Percentiles rank a stretch among this genome's conserved stretches.
phyloP scores from a whole-genome alignment of 2,113 vertebrate genomes.

The Paratilapia polleni region DNA sequence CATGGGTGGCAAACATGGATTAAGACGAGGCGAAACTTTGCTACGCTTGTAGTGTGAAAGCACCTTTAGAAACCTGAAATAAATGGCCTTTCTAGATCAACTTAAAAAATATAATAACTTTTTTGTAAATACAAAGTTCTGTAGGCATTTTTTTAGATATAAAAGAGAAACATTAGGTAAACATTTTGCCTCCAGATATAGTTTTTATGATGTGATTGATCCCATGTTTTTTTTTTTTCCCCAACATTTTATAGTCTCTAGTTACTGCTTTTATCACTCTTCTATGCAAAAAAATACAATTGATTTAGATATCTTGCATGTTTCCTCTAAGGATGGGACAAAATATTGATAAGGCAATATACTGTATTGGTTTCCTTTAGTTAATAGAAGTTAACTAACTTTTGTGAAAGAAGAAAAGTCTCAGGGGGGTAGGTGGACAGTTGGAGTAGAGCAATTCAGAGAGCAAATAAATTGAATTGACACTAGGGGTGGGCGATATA shows the following conservation, averaged over 20 bases:
- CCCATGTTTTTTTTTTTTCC: not conserved
- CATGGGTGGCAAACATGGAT: not conserved
- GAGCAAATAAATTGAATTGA: not conserved
- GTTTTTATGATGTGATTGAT: not conserved
- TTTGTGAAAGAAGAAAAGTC: not conserved
- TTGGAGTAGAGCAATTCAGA: not conserved
- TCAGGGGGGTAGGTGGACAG: rapidly evolving
- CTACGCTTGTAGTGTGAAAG: not conserved
- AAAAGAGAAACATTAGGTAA: not conserved
- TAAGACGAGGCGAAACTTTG: not conserved
- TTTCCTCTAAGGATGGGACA: not conserved
- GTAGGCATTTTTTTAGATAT: not conserved
- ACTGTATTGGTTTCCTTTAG: too few species aligned
- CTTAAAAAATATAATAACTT: not conserved
- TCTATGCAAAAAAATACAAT: not conserved
- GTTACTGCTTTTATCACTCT: rapidly evolving
- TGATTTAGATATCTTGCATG: rapidly evolving
- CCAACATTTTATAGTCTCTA: not conserved
- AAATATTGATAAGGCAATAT: not conserved
- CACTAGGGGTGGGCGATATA: not conserved
- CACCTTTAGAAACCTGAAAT: not conserved
- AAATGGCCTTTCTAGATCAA: rapidly evolving
- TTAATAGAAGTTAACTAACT: not conserved
- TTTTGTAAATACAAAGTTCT: not conserved
- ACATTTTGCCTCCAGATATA: not conserved